Base-by-base conservation (phyloP, 37 sponge, comb jelly and placozoan species). In the Ephydatia muelleri region DNA sequence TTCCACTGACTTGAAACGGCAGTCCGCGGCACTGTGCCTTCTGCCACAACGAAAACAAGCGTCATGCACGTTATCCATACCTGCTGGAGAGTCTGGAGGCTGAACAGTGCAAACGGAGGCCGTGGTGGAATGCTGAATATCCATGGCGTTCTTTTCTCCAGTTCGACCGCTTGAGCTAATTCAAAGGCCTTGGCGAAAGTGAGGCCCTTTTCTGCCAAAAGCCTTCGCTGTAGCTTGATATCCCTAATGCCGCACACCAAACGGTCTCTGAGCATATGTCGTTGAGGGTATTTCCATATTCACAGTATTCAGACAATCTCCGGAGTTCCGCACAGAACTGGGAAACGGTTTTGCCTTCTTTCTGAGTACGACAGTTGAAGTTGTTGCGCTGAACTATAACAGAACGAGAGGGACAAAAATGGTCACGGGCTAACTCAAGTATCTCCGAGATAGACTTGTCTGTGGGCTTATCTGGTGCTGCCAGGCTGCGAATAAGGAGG, bases 391-490 rank as follows among this genome's bases (percentile, higher is more conserved):
- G 43, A 43, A 43, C 43, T 43, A 43, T 43, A 43, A 43, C 43
- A 43, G 43, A n/a, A n/a, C n/a, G n/a, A n/a, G n/a, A n/a, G n/a
- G n/a, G n/a, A n/a, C n/a, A n/a, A n/a, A n/a, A n/a, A n/a, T n/a
- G n/a, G 43, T 43, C 43, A 43, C 43, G 43, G 43, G 43, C 65
- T 28, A 72, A 43, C 65, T 72, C 32, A 11, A 83, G 66, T 22
- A 83, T 11, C 32, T 83, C 83, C 27, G 49, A 6, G 65, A 73
- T 73, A n/a, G 75, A 29, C 32, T 73, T 73, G 26, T 76, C 76
- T 0, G 38, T 76, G 25, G 40, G 40, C 16, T 16, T 76, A 11
- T 39, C 40, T 14, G 76, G 76, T 21, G 40, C 19, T 37, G 14
- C 19, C 0, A 76, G 40, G 38, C 22, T 38, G 19, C 40, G 19